These are phyloP conservation scores for Pseudomugil gertrudae DNA, from an alignment of 2,797 vertebrate species.

Conservation along the genomic window DNA sequence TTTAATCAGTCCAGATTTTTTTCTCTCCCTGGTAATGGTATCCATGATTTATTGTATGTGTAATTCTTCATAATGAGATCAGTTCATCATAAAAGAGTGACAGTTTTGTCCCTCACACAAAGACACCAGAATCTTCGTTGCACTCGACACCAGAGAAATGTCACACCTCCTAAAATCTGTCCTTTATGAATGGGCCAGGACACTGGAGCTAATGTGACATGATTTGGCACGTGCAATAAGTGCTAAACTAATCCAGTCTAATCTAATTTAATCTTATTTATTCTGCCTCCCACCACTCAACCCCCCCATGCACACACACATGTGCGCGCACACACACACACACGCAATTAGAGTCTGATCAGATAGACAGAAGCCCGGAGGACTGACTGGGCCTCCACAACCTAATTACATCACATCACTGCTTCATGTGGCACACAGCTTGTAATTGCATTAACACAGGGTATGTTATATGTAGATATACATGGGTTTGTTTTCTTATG, in stretches of 20 bases:
- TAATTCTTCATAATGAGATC: slow-evolving; percentile 59
- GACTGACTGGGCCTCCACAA: slow-evolving; percentile 74
- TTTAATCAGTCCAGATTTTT: slow-evolving; percentile 32
- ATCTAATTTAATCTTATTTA: slow-evolving; percentile 81
- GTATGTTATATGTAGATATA: slow-evolving; percentile 61
- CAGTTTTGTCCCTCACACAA: slow-evolving; percentile 52
- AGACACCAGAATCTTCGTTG: slow-evolving; percentile 35
- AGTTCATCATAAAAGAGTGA: slow-evolving; percentile 45
- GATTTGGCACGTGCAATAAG: slow-evolving; percentile 84
- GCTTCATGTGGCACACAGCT: slow-evolving; percentile 71
- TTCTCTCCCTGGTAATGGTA: slow-evolving; percentile 19
- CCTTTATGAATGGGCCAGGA: slow-evolving; percentile 77
- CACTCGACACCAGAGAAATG: slow-evolving; percentile 66
- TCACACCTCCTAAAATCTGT: slow-evolving; percentile 74
- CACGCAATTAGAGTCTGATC: slow-evolving; percentile 74
- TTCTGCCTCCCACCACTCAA: slow-evolving; percentile 53
- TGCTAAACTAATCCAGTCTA: slow-evolving; percentile 82
- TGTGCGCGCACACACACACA: no score
- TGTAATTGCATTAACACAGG: slow-evolving; percentile 74
- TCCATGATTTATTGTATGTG: slow-evolving; percentile 21
- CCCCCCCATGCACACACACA: slow-evolving; percentile 33
- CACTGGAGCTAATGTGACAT: slow-evolving; percentile 80
- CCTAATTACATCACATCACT: slow-evolving; percentile 80
- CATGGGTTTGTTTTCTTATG: slow-evolving; percentile 44
- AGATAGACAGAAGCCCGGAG: slow-evolving; percentile 77